Evolutionary conservation across 2,888 invertebrate species (phyloP), one percentile per base, ranked within the genome.

Genomic region (Craniophora ligustri): DNA sequence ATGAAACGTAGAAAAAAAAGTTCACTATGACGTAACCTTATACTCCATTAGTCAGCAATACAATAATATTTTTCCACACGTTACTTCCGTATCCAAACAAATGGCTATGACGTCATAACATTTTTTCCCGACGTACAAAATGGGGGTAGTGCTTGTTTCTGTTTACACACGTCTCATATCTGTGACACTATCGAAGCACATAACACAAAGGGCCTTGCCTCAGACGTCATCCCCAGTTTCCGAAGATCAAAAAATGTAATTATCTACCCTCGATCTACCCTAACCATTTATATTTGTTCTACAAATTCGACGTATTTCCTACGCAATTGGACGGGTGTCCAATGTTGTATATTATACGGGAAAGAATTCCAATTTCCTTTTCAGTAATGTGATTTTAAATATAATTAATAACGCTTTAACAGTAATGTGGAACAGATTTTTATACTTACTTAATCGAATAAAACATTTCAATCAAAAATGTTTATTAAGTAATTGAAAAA

Each of bases 261-360:
- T 93, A 93, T 93, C 93, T 90, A 89, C 92, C 93, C 93, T 85
- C 84, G 89, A 92, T 92, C 92, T 92, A 90, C 92, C 92, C 91
- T 89, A 88, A 91, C 88, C 89, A 91, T 91, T 91, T 92, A 88
- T 91, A 92, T 93, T 93, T 93, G 92, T 92, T 92, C 89, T 92
- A 93, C 92, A 92, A 93, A 92, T 92, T 93, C 89, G 86, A 88
- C 86, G 89, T 86, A 87, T 91, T 88, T 83, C 84, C 81, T 87
- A 86, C 88, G 91, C 88, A 89, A 91, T 88, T 81, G 86, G 66
- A 61, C 53, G 56, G 57, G 78, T 81, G 57, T 81, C 82, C 92
- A 80, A 57, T 86, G 75, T 72, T 31, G 5, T 6, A 62, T 6
- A 38, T 14, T 28, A 14, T 16, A 58, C 61, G 61, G 10, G 28